phyloP scores from a whole-genome alignment of 2,888 invertebrate species.

The Eurytoma adleriae region DNA sequence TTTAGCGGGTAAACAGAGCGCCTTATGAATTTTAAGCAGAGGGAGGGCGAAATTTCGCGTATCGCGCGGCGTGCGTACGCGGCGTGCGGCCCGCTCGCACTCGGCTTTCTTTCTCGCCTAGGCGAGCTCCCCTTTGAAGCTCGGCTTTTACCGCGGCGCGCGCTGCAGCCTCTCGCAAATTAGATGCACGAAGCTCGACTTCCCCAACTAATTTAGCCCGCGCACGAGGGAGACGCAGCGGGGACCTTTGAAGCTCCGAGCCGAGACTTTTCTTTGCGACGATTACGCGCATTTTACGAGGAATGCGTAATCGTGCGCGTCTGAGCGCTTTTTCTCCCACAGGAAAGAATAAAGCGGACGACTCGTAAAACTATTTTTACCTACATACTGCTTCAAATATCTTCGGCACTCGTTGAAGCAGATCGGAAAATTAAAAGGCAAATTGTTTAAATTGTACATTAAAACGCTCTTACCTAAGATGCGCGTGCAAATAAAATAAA shows the following conservation, averaged over 20 bases:
- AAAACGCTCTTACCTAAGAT: too few relatives aligned
- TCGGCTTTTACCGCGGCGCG: slow-evolving; percentile 27
- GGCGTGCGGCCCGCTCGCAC: not conserved
- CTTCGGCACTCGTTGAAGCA: too few relatives aligned
- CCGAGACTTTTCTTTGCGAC: slow-evolving; percentile 28
- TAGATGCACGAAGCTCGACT: slow-evolving; percentile 59
- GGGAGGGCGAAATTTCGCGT: slow-evolving; percentile 34
- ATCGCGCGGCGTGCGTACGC: not conserved
- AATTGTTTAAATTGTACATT: too few relatives aligned
- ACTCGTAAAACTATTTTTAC: too few relatives aligned
- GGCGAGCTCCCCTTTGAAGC: not conserved
- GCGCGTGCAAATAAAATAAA: too few relatives aligned
- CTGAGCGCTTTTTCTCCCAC: not conserved
- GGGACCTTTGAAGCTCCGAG: slow-evolving; percentile 26
- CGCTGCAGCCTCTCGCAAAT: slow-evolving; percentile 52
- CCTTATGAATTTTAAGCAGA: slow-evolving; percentile 75
- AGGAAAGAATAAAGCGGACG: not conserved
- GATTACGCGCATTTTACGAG: not conserved
- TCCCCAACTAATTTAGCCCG: slow-evolving; percentile 48
- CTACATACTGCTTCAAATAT: too few relatives aligned
- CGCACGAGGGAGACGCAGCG: too few relatives aligned
- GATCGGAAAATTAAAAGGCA: too few relatives aligned
- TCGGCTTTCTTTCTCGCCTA: not conserved
- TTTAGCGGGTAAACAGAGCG: slow-evolving; percentile 74
- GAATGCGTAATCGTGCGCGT: not conserved